Evolutionary conservation across 2,797 vertebrate genomes (phyloP), one percentile per base, ranked within the genome.

Genomic region (Amniataba percoides): DNA sequence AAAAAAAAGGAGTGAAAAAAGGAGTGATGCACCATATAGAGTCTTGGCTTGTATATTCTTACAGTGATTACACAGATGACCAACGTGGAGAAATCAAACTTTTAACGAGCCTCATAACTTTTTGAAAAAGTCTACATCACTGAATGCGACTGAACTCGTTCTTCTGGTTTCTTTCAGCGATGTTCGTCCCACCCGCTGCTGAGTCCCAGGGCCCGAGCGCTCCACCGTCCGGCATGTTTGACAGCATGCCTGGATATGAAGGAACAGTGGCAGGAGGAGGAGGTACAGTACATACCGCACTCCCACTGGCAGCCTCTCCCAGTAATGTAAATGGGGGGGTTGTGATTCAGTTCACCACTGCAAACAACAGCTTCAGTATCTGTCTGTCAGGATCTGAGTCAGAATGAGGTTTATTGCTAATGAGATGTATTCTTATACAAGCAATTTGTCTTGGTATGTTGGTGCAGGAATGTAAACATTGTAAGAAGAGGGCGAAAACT

Each of bases 201-300:
- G 77, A 39, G 1, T 49, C 31, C 49, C 21, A 31, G 0, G 89
- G 83, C 10, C 91, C 94, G 1, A 94, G 86, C 6, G 95, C 95
- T 71, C 95, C 95, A n/a, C 94, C 95, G 3, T 84, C 87, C 70
- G 69, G 69, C 40, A 93, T 94, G 89, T 96, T 94, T 55, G 94
- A 95, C 83, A 91, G 5, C 15, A 81, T 96, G 74, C 95, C 95
- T 0, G 95, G 95, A 2, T 96, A 96, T 73, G 95, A 96, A 78
- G 94, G 94, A 36, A 95, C 94, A 0, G 0, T 93, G 25, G 80
- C 90, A 0, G 95, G 93, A 34, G 92, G 92, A 78, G 95, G 92
- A 91, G 91, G 93, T 95, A 91, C 19, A 57, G 71, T 61, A 36
- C 34, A 55, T 48, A 21, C 25, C 9, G 23, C 14, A 45, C 57